Base-by-base conservation (phyloP, 2,797 vertebrate species). In the Danio kyathit region DNA sequence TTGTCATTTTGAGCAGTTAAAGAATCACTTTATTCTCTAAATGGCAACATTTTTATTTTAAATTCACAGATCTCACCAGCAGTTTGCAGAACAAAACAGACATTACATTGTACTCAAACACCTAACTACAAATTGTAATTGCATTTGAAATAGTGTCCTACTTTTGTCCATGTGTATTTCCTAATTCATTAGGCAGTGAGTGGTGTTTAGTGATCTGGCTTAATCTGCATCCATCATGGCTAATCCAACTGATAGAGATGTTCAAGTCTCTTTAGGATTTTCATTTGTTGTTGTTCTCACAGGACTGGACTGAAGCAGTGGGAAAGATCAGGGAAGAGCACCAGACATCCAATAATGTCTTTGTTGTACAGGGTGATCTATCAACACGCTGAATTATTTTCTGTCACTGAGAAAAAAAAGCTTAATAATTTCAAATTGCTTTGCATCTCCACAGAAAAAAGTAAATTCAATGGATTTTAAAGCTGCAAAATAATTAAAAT, bases 171-270 rank as follows among this genome's bases (percentile, higher is more conserved):
- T 29, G 29, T 3, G 3, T 29, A 29, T 29, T 29, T 3, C 1
- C 59, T 66, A 56, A 76, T 64, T 14, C 9, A 48, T 66, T 4
- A 56, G 13, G 3, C 63, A 67, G 52, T 56, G 48, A 69, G 51
- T 38, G 14, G 9, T 1, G 3, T 51, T 44, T 5, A 5, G 21
- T 16, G 10, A 11, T 76, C 48, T 76, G 19, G 38, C 40, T 46
- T n/a, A 63, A 63, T 78, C 43, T 19, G 14, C 21, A 69, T 48
- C 76, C 16, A 78, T 78, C 64, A 69, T n/a, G 29, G 67, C 14
- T 48, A 67, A 69, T 78, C n/a, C 54, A 59, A 5, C 64, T 17
- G 63, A 76, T 66, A 56, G 54, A 69, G 76, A 48, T 78, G 52
- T 69, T 77, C 3, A 69, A 59, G 11, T 49, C 64, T 60, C 76